phyloP scores from a whole-genome alignment of 2,888 invertebrate genomes.

The Ophion slaviceki region DNA sequence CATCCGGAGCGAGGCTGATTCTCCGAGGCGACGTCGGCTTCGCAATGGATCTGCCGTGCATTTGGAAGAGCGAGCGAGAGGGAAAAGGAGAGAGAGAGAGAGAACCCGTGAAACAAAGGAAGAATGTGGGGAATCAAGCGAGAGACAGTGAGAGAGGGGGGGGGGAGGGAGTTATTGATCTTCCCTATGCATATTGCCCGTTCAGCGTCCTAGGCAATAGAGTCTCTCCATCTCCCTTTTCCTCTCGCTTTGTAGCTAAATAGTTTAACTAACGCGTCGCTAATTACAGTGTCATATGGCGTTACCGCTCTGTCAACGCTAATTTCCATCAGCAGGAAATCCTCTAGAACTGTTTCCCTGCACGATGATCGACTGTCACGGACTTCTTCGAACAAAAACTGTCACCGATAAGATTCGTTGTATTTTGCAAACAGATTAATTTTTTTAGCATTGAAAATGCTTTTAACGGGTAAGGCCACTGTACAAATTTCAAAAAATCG shows the following conservation, averaged over 20 bases:
- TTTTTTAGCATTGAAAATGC: too few species aligned
- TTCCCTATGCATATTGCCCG: slow-evolving; percentile 43
- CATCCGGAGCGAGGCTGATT: slow-evolving; percentile 62
- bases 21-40: slow-evolving; percentile 69
- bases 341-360: not conserved
- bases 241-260: slow-evolving; percentile 18
- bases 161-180: slow-evolving; percentile 44
- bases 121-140: not conserved
- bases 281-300: slow-evolving; percentile 60
- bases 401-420: too few species aligned
- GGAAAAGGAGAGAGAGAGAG: not conserved
- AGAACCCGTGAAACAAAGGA: not conserved
- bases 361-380: not conserved
- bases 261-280: slow-evolving; percentile 65
- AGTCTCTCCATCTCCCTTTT: slow-evolving; percentile 51
- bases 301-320: slow-evolving; percentile 60
- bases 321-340: slow-evolving; percentile 67
- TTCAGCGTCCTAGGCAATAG: slow-evolving; percentile 24
- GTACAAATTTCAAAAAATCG: too few species aligned
- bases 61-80: not conserved
- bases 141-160: not conserved
- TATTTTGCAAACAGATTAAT: too few species aligned
- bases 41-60: slow-evolving; percentile 40
- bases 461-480: too few species aligned
- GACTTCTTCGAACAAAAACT: not conserved